Percentiles rank a stretch among this genome's conserved stretches.
Evolutionary conservation across 2,888 invertebrate genomes (phyloP).

Genomic region (Chydorus sphaericus): DNA sequence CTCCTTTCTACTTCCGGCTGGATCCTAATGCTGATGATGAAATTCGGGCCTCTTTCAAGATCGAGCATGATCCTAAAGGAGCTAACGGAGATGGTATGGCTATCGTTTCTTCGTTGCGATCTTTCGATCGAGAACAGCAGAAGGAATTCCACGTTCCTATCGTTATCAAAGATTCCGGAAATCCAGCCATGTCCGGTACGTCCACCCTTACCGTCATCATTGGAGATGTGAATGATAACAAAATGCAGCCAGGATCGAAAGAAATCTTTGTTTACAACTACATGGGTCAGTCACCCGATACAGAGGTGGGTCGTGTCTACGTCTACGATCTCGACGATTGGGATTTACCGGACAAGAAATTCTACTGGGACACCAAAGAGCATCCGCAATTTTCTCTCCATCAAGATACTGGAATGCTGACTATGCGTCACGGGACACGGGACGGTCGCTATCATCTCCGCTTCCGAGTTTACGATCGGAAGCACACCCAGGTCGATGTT

Average conservation of each 20-base stretch:
- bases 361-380: slow-evolving; percentile 79
- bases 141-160: slow-evolving; percentile 95
- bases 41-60: slow-evolving; percentile 84
- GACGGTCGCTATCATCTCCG: slow-evolving; percentile 47
- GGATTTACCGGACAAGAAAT: slow-evolving; percentile 95
- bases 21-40: slow-evolving; percentile 88
- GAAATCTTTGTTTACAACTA: slow-evolving; percentile 95
- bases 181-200: slow-evolving; percentile 90
- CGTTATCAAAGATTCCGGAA: slow-evolving; percentile 91
- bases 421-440: slow-evolving; percentile 81
- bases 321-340: slow-evolving; percentile 97
- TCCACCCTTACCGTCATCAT: slow-evolving; percentile 91
- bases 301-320: slow-evolving; percentile 86
- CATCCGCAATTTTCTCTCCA: slow-evolving; percentile 78
- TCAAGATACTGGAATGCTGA: slow-evolving; percentile 85
- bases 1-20: slow-evolving; percentile 87
- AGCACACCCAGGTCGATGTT: slow-evolving; percentile 87
- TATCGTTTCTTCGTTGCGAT: slow-evolving; percentile 79
- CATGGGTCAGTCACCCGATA: slow-evolving; percentile 69
- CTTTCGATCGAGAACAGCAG: slow-evolving; percentile 88
- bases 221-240: slow-evolving; percentile 95
- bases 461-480: slow-evolving; percentile 75
- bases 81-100: slow-evolving; percentile 97
- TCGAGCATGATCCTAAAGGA: slow-evolving; percentile 92
- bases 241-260: slow-evolving; percentile 95